A percentile compares a stretch with the other conserved stretches of the same genome.
Evolutionary conservation across 2,797 vertebrate genomes (phyloP).

Genomic region (Oreortyx pictus): DNA sequence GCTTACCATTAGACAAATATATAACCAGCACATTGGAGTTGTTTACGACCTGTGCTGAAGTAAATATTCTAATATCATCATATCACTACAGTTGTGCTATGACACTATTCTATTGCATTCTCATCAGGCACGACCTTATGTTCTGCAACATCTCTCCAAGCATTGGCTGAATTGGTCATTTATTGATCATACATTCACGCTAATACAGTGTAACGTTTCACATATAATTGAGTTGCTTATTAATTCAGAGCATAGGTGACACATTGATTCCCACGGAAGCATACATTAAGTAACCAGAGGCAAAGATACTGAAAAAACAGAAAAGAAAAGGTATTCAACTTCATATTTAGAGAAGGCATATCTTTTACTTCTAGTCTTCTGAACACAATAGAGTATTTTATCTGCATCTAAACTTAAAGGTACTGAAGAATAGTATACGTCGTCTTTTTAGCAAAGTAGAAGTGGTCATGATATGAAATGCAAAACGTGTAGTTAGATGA

Average conservation of each 20-base stretch:
- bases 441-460: not conserved
- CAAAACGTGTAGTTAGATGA: not conserved
- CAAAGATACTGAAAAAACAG: accelerated
- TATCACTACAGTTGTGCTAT: slow-evolving; percentile 30
- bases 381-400: not conserved
- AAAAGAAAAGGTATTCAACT: not conserved
- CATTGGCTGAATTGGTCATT: slow-evolving; percentile 37
- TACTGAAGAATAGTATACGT: not conserved
- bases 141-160: slow-evolving; percentile 56
- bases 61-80: slow-evolving; percentile 49
- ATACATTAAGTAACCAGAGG: not conserved
- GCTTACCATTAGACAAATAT: not conserved
- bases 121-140: slow-evolving; percentile 64
- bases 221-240: slow-evolving; percentile 60
- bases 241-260: slow-evolving; percentile 47
- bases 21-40: slow-evolving; percentile 1
- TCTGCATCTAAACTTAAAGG: not conserved
- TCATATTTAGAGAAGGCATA: not conserved
- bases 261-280: slow-evolving; percentile 25
- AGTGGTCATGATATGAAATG: not conserved
- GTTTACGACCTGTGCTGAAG: not conserved
- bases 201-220: slow-evolving; percentile 63
- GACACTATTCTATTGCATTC: slow-evolving; percentile 55
- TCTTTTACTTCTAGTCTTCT: not conserved
- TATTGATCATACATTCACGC: slow-evolving; percentile 72